These are phyloP conservation scores for Danio albolineatus DNA, from an alignment of 2,797 vertebrate genomes.

Conservation along the genomic window DNA sequence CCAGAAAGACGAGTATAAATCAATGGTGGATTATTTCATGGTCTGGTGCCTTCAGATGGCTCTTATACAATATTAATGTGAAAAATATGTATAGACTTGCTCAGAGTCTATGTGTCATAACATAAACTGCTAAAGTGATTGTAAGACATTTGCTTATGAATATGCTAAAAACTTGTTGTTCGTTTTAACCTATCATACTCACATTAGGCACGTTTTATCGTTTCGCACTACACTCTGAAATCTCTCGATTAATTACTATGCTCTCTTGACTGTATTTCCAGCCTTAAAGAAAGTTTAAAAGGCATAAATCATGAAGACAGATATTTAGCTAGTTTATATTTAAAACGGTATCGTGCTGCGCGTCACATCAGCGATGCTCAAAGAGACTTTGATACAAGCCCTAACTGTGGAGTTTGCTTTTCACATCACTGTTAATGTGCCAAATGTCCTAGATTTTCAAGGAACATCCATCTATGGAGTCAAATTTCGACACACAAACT, in stretches of 20 bases:
- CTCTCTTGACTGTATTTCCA: slow-evolving; percentile 3
- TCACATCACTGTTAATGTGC: slow-evolving; percentile 26
- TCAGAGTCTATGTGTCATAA: slow-evolving; percentile 1
- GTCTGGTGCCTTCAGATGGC: slow-evolving; percentile 20
- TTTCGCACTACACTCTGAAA: not conserved
- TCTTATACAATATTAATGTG: slow-evolving; percentile 25
- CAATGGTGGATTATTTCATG: slow-evolving; percentile 45
- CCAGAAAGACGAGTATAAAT: slow-evolving; percentile 24
- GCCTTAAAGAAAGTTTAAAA: slow-evolving; percentile 34
- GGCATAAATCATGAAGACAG: slow-evolving; percentile 44
- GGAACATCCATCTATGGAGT: not conserved
- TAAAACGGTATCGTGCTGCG: slow-evolving; percentile 26
- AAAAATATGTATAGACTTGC: slow-evolving; percentile 12
- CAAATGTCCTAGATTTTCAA: slow-evolving; percentile 36
- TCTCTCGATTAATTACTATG: not conserved
- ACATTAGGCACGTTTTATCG: not conserved
- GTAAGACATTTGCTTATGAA: slow-evolving; percentile 18
- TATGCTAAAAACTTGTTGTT: slow-evolving; percentile 1
- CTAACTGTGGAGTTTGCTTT: slow-evolving; percentile 16
- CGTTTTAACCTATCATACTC: slow-evolving; percentile 15
- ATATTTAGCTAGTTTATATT: slow-evolving; percentile 46
- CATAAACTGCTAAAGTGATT: slow-evolving; percentile 18
- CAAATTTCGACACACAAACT: not conserved
- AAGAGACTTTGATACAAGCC: slow-evolving; percentile 45
- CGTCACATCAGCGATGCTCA: slow-evolving; percentile 19